phyloP scores from a whole-genome alignment of 1,140 invertebrate species.

The Babylonia areolata region DNA sequence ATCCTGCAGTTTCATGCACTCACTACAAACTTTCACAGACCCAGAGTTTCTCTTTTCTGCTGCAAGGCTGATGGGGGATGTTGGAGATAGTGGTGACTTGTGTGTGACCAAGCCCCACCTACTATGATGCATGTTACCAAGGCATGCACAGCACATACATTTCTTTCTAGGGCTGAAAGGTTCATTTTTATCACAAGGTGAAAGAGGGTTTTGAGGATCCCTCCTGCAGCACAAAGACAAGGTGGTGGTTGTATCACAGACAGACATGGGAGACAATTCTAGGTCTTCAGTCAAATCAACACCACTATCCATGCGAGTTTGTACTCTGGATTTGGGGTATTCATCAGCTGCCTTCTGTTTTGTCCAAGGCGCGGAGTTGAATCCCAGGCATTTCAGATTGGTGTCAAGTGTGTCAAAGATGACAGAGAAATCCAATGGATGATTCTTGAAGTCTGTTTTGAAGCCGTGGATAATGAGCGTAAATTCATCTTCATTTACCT shows the following conservation, averaged over 20 bases:
- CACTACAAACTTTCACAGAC: neutral
- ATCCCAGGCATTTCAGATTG: conserved; percentile 8
- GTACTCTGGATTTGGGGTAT: neutral
- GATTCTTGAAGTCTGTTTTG: conserved; percentile 35
- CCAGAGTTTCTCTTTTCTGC: neutral
- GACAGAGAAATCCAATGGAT: conserved; percentile 41
- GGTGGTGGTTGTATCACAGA: conserved; percentile 19
- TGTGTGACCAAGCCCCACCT: conserved; percentile 13
- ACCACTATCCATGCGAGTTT: neutral
- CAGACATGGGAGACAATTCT: neutral
- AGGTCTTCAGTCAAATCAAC: conserved; percentile 1
- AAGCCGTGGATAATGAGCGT: conserved; percentile 51
- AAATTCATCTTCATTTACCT: conserved; percentile 50
- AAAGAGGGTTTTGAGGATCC: neutral
- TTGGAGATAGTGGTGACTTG: neutral
- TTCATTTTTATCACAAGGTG: neutral
- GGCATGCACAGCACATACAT: conserved; percentile 13
- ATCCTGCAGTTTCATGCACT: neutral
- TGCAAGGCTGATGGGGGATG: neutral
- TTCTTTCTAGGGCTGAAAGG: neutral
- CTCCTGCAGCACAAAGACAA: neutral
- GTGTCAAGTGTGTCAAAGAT: conserved; percentile 26
- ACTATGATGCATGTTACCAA: conserved; percentile 17
- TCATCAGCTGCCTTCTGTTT: neutral
- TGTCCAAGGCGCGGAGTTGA: neutral